These are phyloP conservation scores for Rotaria sp. DNA, from an alignment of 2,888 invertebrate species.

Conservation along the genomic window DNA sequence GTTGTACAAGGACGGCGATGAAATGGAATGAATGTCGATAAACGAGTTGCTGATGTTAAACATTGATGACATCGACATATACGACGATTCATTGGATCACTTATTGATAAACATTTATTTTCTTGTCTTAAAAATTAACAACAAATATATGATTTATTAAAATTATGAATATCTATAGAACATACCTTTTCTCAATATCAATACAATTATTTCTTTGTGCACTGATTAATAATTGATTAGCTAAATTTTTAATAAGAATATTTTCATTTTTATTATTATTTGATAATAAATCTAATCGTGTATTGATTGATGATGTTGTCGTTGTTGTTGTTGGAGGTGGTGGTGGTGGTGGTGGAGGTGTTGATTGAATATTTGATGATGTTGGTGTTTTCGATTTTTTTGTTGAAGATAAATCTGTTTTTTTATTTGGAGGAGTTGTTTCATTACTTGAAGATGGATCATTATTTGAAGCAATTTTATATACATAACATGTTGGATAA, in stretches of 20 bases:
- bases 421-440: background rate
- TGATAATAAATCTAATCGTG: background rate
- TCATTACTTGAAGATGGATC: background rate
- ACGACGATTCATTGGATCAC: background rate
- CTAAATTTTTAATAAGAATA: background rate
- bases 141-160: background rate
- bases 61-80: constrained; percentile 8
- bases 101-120: background rate
- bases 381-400: background rate
- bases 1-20: background rate
- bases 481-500: constrained; percentile 29
- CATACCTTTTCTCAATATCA: constrained; percentile 24
- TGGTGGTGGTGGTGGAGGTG: background rate
- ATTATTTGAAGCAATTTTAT: background rate
- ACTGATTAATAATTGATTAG: constrained; percentile 8
- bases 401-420: background rate
- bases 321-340: background rate
- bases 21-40: background rate
- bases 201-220: constrained; percentile 24
- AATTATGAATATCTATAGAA: background rate
- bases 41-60: background rate
- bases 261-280: background rate
- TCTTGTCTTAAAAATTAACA: background rate
- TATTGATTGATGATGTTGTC: background rate
- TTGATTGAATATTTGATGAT: background rate